Evolutionary conservation across 2,113 vertebrate genomes (phyloP).

Genomic region (Syngnathoides biaculeatus): DNA sequence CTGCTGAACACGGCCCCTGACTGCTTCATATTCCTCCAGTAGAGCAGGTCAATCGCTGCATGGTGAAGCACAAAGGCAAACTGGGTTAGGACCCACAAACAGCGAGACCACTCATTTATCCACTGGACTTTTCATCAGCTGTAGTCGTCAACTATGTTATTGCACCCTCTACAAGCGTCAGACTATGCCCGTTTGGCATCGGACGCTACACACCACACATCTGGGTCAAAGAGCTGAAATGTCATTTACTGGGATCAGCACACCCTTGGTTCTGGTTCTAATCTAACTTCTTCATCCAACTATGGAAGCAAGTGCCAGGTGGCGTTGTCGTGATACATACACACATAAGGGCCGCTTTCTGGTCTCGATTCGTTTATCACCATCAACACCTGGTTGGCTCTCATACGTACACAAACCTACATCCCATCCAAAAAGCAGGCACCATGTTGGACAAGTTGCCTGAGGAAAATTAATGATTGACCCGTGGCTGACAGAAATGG

Average conservation of each 20-base stretch:
- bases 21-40: conserved; percentile 97
- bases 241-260: background rate
- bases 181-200: conserved; percentile 14
- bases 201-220: conserved; percentile 39
- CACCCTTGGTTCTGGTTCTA: conserved; percentile 28
- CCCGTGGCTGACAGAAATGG: conserved; percentile 42
- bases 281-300: conserved; percentile 56
- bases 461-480: conserved; percentile 57
- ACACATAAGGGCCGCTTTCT: conserved; percentile 34
- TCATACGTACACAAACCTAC: conserved; percentile 38
- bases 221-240: conserved; percentile 62
- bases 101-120: background rate
- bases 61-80: conserved; percentile 30
- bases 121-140: conserved; percentile 7
- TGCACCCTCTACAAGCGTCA: background rate
- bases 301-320: conserved; percentile 20
- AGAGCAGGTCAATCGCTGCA: conserved; percentile 91
- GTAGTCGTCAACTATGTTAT: conserved; percentile 11
- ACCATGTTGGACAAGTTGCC: background rate
- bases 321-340: conserved; percentile 22
- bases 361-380: conserved; percentile 18
- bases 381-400: conserved; percentile 50
- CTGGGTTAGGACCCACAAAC: conserved; percentile 16
- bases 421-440: conserved; percentile 7
- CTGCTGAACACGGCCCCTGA: conserved; percentile 91